These are phyloP conservation scores for Lepus europaeus DNA, from an alignment of 2,113 vertebrate species.

Conservation along the genomic window DNA sequence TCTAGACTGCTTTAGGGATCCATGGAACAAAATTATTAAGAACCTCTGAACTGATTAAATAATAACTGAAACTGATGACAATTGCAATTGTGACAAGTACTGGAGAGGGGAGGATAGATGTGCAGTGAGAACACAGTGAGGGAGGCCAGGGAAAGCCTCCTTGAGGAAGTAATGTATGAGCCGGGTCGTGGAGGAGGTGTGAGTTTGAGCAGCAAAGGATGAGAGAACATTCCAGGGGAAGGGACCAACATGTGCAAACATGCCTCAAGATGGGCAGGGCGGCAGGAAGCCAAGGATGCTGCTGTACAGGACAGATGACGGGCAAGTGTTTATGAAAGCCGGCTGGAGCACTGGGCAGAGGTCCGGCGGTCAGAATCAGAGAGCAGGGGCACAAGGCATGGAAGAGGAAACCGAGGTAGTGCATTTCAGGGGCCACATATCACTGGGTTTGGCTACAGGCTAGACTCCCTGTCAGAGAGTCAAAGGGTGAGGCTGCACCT, in stretches of 20 bases:
- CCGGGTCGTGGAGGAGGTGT: not conserved
- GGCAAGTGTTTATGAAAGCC: not conserved
- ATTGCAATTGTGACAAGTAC: not conserved
- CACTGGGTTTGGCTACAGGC: not conserved
- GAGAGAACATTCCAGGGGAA: not conserved
- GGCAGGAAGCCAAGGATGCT: not conserved
- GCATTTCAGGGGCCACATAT: accelerated
- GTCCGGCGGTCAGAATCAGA: not conserved
- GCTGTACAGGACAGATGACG: not conserved
- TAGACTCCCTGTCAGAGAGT: not conserved
- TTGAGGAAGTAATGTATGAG: not conserved
- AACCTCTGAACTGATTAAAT: not conserved
- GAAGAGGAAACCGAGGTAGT: not conserved
- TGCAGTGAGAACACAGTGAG: not conserved
- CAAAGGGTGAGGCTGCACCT: not conserved
- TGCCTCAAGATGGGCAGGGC: not conserved
- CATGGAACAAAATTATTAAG: not conserved
- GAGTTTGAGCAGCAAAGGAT: not conserved
- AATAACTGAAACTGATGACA: slow-evolving; percentile 2
- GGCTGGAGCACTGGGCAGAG: too few relatives aligned
- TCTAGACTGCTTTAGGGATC: not conserved
- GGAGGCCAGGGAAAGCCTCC: not conserved
- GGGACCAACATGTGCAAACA: accelerated
- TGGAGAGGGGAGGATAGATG: not conserved
- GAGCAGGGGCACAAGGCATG: too few relatives aligned